Evolutionary conservation across 1,140 invertebrate species (phyloP).

Genomic region (Bombus superbus): DNA sequence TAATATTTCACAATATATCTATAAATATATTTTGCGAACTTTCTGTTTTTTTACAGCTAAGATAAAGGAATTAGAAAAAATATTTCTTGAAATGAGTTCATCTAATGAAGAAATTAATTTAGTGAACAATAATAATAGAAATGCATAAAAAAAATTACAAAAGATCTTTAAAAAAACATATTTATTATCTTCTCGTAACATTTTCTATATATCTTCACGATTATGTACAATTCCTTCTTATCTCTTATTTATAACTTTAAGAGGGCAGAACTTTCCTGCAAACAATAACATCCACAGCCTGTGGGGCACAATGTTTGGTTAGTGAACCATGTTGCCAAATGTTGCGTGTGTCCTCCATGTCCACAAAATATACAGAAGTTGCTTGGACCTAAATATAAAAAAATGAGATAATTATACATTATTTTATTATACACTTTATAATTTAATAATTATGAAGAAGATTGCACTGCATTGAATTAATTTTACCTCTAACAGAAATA

Average conservation of each 20-base stretch:
- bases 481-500: slow-evolving; percentile 90
- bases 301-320: slow-evolving; percentile 87
- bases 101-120: not conserved
- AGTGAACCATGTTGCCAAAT: slow-evolving; percentile 92
- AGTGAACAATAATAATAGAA: not conserved
- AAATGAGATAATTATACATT: not conserved
- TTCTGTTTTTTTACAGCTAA: slow-evolving; percentile 10
- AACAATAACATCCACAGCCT: slow-evolving; percentile 95
- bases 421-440: not conserved
- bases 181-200: slow-evolving; percentile 50
- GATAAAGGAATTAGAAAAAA: not conserved
- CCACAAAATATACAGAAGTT: slow-evolving; percentile 93
- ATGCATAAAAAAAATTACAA: not conserved
- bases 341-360: slow-evolving; percentile 94
- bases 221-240: slow-evolving; percentile 53
- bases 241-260: slow-evolving; percentile 71
- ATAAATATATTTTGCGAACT: not conserved
- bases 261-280: slow-evolving; percentile 84
- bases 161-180: slow-evolving; percentile 29
- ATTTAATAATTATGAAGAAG: not conserved
- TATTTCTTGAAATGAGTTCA: slow-evolving; percentile 11
- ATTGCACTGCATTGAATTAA: not conserved
- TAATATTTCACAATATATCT: not conserved
- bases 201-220: slow-evolving; percentile 35
- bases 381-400: slow-evolving; percentile 84